These are phyloP conservation scores for Motacilla tschutschensis DNA, from an alignment of 2,113 vertebrate genomes.

Conservation along the genomic window DNA sequence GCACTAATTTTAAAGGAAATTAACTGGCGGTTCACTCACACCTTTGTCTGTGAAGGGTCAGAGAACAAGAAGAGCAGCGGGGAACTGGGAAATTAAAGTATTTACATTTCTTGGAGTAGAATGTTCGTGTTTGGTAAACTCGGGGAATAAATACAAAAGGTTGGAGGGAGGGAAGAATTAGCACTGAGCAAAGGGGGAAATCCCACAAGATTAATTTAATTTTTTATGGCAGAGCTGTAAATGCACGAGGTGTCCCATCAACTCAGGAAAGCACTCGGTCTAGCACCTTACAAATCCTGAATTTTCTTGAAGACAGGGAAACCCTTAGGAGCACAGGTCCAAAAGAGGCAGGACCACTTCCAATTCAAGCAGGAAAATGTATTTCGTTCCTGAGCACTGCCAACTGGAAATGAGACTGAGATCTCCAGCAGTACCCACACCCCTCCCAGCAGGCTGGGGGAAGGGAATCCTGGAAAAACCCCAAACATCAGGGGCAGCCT, in stretches of 20 bases:
- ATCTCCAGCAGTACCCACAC: background rate
- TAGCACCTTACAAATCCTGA: background rate
- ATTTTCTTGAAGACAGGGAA: background rate
- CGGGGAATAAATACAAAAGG: background rate
- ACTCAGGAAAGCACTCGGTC: background rate
- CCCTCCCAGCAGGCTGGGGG: background rate
- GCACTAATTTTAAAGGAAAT: background rate
- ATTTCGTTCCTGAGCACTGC: background rate
- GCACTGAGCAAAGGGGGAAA: background rate
- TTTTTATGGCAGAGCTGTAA: background rate
- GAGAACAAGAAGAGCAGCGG: background rate
- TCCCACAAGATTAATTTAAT: fast-evolving
- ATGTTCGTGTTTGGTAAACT: background rate
- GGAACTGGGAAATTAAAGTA: background rate
- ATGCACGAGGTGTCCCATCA: background rate
- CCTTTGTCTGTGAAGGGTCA: background rate
- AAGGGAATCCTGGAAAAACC: background rate
- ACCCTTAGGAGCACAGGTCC: background rate
- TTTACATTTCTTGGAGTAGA: background rate
- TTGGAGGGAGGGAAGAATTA: background rate
- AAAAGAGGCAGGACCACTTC: background rate
- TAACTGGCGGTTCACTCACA: background rate
- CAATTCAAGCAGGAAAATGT: background rate
- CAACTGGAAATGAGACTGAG: background rate
- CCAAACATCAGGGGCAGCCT: background rate